Base-by-base conservation (phyloP, 2,888 invertebrate genomes). In the Hemithea aestivaria region DNA sequence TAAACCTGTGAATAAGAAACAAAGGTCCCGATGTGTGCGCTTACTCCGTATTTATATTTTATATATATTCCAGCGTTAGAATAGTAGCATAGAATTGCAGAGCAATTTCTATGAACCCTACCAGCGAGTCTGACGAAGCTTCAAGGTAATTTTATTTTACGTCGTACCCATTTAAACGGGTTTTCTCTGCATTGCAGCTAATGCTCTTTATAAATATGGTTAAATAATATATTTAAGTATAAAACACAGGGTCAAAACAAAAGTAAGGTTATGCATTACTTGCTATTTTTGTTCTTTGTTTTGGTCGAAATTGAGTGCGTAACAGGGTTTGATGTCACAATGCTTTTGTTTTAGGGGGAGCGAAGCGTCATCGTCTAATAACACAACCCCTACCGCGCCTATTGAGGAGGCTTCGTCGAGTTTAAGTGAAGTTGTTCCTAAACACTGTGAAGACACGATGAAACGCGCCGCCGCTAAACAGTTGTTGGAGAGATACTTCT, bases 401-500 rank as follows among this genome's bases (percentile, higher is more conserved):
- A 73, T 74, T 55, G 75, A 69, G 45, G 66, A 65, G 47, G 54
- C 71, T 50, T 56, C 66, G 37, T 56, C 75, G 53, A 67, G 72
- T 82, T 66, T 79, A 80, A 80, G 82, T 56, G 64, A 62, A 53
- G 48, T 70, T 60, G 70, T 57, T 38, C 50, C 59, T 48, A 59
- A 66, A 50, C 66, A 49, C 44, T 81, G 84, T 56, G 87, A 89
- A 52, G 90, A 90, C 88, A 91, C 90, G 60, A 92, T 92, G 92
- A 92, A 92, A 83, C 88, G 93, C 34, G 91, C 91, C 40, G 91
- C 92, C 27, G 96, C 95, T 24, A 95, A 92, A 76, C 93, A 94
- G 74, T 87, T 96, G 49, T 97, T 97, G 52, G 96, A 96, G 79
- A 90, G 95, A 64, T 97, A 97, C 80, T 97, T 97, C 77, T 96